Percentiles rank a stretch among this genome's conserved stretches.
phyloP scores from a whole-genome alignment of 2,113 vertebrate genomes.

The Machaerirhynchus nigripectus region DNA sequence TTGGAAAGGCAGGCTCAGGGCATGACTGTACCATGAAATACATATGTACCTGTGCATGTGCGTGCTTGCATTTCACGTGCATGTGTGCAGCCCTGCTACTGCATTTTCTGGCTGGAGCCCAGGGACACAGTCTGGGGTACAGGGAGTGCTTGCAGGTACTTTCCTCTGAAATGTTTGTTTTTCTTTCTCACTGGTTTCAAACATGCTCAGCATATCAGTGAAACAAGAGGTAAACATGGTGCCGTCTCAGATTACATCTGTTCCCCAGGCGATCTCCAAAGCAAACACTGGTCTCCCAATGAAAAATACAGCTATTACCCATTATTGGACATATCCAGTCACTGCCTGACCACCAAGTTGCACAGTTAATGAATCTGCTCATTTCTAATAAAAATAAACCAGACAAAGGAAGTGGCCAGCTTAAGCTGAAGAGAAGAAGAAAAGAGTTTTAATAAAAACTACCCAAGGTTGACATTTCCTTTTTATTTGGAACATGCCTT shows the following conservation, averaged over 20 bases:
- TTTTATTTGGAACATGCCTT: conserved; percentile 70
- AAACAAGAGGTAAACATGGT: conserved; percentile 71
- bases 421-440: conserved; percentile 56
- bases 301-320: conserved; percentile 74
- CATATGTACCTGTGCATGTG: fast-evolving
- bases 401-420: conserved; percentile 86
- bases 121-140: background rate
- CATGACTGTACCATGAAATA: background rate
- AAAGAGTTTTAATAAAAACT: conserved; percentile 62
- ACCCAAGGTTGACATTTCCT: conserved; percentile 61
- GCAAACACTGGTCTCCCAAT: conserved; percentile 72
- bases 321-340: conserved; percentile 75
- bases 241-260: conserved; percentile 72
- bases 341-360: conserved; percentile 70
- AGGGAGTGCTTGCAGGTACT: conserved; percentile 65
- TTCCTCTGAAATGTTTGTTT: conserved; percentile 67
- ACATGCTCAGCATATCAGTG: conserved; percentile 63
- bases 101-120: background rate
- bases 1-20: background rate
- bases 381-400: conserved; percentile 94
- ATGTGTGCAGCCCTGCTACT: background rate
- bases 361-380: conserved; percentile 80
- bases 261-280: conserved; percentile 71
- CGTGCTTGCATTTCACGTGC: fast-evolving
- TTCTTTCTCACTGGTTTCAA: conserved; percentile 71